These are phyloP conservation scores for Melipona beecheii DNA, from an alignment of 2,888 invertebrate species.

Conservation along the genomic window DNA sequence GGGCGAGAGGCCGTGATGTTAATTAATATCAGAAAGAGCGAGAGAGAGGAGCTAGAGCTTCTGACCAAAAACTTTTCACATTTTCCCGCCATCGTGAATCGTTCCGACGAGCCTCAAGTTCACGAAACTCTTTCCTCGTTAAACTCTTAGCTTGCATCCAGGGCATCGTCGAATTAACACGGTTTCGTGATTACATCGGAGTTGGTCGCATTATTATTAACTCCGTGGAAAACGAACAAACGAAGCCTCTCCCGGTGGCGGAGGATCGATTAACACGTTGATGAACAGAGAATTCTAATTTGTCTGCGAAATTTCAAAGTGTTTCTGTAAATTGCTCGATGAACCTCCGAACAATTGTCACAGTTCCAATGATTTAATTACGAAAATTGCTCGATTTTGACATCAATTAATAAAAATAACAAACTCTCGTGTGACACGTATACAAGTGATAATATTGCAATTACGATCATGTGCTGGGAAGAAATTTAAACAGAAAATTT, in stretches of 20 bases:
- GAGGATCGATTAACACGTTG: slow-evolving; percentile 53
- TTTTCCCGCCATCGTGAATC: slow-evolving; percentile 65
- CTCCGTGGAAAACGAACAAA: slow-evolving; percentile 36
- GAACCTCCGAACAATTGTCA: too few relatives aligned
- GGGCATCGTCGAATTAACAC: slow-evolving; percentile 64
- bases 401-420: too few relatives aligned
- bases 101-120: slow-evolving; percentile 56
- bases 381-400: too few relatives aligned
- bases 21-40: slow-evolving; percentile 60
- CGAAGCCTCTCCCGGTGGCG: not conserved
- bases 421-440: too few relatives aligned
- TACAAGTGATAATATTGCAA: too few relatives aligned
- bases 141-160: slow-evolving; percentile 64
- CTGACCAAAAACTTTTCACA: slow-evolving; percentile 67
- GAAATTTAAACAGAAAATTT: too few relatives aligned
- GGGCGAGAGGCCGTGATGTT: slow-evolving; percentile 62
- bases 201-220: slow-evolving; percentile 68
- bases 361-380: too few relatives aligned
- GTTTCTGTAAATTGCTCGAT: too few relatives aligned
- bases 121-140: slow-evolving; percentile 60
- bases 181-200: slow-evolving; percentile 66
- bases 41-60: slow-evolving; percentile 10
- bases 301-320: not conserved
- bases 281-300: slow-evolving; percentile 56
- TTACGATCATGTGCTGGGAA: too few relatives aligned